phyloP scores from a whole-genome alignment of 2,888 invertebrate genomes.

The Amphimallon solstitiale region DNA sequence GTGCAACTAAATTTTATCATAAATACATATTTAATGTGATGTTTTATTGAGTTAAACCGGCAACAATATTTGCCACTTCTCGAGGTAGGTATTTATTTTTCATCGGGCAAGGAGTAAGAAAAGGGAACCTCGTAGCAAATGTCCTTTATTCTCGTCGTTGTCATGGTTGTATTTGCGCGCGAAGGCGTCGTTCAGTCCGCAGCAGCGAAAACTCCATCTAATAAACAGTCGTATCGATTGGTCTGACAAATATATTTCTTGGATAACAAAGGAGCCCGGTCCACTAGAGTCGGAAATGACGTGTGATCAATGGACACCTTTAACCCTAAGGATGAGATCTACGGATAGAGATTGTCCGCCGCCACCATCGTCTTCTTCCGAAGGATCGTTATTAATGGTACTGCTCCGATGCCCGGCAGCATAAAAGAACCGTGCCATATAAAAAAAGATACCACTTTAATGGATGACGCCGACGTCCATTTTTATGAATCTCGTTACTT shows the following conservation, averaged over 20 bases:
- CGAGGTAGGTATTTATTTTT: neutral
- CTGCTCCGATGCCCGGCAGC: slow-evolving; percentile 44
- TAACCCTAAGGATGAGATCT: slow-evolving; percentile 48
- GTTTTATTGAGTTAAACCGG: neutral
- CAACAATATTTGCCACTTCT: neutral
- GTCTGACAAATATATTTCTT: slow-evolving; percentile 48
- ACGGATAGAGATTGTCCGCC: slow-evolving; percentile 43
- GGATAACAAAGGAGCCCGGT: slow-evolving; percentile 48
- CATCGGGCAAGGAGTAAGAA: neutral
- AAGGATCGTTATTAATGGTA: slow-evolving; percentile 48
- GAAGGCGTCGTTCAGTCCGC: slow-evolving; percentile 20
- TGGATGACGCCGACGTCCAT: slow-evolving; percentile 36
- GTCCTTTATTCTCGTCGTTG: neutral
- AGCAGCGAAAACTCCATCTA: slow-evolving; percentile 24
- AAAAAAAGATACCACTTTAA: slow-evolving; percentile 42
- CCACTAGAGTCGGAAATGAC: slow-evolving; percentile 45
- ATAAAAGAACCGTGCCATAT: slow-evolving; percentile 46
- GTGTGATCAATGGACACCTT: slow-evolving; percentile 51
- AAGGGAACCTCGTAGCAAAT: slow-evolving; percentile 1
- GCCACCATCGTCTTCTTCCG: slow-evolving; percentile 37
- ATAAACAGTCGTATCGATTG: slow-evolving; percentile 33
- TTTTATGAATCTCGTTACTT: slow-evolving; percentile 36
- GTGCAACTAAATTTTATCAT: too few species aligned
- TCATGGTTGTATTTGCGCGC: slow-evolving; percentile 8
- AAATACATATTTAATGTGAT: too few species aligned